Evolutionary conservation across 2,113 vertebrate species (phyloP).

Genomic region (Ochotona curzoniae): DNA sequence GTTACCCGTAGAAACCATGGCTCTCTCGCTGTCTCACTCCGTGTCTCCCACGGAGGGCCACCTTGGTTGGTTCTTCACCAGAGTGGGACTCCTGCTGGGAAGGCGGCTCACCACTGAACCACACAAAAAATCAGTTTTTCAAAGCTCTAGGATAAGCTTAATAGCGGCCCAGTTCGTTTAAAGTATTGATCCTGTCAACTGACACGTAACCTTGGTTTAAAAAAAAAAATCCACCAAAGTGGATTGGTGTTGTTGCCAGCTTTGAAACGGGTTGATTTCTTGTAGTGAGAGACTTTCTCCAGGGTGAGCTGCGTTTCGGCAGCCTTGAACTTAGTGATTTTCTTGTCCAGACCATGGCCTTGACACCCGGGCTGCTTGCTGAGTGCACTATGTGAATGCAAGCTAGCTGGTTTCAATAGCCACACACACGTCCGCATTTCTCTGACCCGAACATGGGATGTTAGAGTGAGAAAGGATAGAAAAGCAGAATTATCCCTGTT

Average conservation of each 20-base stretch:
- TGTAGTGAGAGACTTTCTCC: constrained; percentile 56
- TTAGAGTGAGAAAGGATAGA: not conserved
- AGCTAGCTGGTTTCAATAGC: not conserved
- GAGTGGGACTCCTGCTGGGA: constrained; percentile 74
- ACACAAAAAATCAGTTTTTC: constrained; percentile 79
- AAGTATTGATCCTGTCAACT: constrained; percentile 28
- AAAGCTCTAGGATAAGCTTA: constrained; percentile 79
- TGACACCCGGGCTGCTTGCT: not conserved
- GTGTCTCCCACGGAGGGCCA: constrained; percentile 74
- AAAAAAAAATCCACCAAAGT: not conserved
- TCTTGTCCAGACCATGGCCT: not conserved
- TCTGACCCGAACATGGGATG: not conserved
- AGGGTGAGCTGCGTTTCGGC: constrained; percentile 74
- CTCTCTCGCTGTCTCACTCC: constrained; percentile 71
- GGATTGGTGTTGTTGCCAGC: constrained; percentile 45
- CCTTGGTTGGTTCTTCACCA: constrained; percentile 77
- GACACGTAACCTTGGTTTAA: not conserved
- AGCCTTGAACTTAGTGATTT: constrained; percentile 44
- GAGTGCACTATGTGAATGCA: not conserved
- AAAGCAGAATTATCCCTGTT: constrained; percentile 3
- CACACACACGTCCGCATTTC: not conserved
- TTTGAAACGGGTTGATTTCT: constrained; percentile 79
- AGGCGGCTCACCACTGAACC: constrained; percentile 76
- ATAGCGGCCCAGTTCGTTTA: constrained; percentile 38
- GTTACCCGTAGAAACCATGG: constrained; percentile 64